phyloP scores from a whole-genome alignment of 2,113 vertebrate genomes.

The Martes martes region DNA sequence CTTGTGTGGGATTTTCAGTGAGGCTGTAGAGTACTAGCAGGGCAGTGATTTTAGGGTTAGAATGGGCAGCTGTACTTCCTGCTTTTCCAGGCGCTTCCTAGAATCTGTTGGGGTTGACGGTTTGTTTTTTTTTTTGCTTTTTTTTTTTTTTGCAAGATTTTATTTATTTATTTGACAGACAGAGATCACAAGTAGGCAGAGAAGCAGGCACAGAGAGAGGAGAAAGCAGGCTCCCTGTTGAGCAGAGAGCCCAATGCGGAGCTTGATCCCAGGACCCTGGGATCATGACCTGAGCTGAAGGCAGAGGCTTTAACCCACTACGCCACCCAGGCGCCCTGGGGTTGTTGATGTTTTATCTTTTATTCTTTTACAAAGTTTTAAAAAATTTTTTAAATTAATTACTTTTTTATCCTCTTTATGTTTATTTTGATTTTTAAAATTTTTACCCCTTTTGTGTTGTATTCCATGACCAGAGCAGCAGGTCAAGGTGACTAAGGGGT shows the following conservation, averaged over 20 bases:
- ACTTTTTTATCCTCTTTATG: neutral
- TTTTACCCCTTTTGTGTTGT: neutral
- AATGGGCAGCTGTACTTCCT: neutral
- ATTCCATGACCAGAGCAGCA: neutral
- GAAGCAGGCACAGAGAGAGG: no score
- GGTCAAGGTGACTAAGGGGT: neutral
- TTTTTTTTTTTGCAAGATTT: no score
- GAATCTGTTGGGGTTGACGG: neutral
- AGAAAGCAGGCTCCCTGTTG: no score
- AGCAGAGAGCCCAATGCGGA: no score
- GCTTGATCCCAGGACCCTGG: no score
- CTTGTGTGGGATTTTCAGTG: neutral
- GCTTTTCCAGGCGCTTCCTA: neutral
- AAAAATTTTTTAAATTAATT: neutral
- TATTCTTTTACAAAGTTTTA: neutral
- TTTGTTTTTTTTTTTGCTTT: no score
- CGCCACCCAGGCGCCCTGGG: no score
- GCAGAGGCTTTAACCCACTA: no score
- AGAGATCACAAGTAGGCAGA: no score
- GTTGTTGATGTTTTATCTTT: neutral
- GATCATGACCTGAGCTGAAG: no score
- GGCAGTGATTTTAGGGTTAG: neutral
- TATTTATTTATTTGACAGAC: no score
- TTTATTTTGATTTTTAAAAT: neutral
- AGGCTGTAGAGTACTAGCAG: neutral